These are phyloP conservation scores for Echinometra lucunter DNA, from an alignment of 53 echinoderm and acorn worm species.

Conservation along the genomic window DNA sequence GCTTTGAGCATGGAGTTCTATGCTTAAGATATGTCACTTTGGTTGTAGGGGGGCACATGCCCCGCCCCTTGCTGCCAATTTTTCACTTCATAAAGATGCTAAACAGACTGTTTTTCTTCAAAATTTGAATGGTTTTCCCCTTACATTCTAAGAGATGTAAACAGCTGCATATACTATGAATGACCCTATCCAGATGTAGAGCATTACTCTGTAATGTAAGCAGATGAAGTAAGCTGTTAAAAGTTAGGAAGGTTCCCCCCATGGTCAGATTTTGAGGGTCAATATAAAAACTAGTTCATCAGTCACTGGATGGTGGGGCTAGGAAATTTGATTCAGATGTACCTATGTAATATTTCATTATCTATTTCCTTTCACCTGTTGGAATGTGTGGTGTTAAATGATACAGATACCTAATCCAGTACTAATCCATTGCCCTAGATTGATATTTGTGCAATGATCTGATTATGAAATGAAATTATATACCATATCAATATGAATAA, in stretches of 20 bases:
- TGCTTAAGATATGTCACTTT: too few relatives aligned
- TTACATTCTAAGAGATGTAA: too few relatives aligned
- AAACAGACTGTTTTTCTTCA: too few relatives aligned
- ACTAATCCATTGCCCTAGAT: neutral
- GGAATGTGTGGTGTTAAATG: neutral
- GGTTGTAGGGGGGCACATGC: too few relatives aligned
- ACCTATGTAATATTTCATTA: neutral
- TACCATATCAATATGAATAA: neutral
- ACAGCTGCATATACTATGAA: too few relatives aligned
- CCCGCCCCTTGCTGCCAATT: too few relatives aligned
- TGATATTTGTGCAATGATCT: neutral
- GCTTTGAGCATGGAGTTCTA: too few relatives aligned
- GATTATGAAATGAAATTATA: neutral
- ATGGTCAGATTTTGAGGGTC: neutral
- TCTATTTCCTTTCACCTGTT: conserved; percentile 28
- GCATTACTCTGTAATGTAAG: too few relatives aligned
- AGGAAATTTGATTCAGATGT: neutral
- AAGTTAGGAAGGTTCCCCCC: neutral
- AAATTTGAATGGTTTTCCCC: too few relatives aligned
- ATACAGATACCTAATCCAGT: neutral
- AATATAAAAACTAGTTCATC: conserved; percentile 4
- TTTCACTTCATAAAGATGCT: too few relatives aligned
- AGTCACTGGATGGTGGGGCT: neutral
- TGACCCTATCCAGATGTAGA: too few relatives aligned
- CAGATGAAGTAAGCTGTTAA: too few relatives aligned